phyloP scores from a whole-genome alignment of 2,888 invertebrate species.

The Taphrorychus bicolor region DNA sequence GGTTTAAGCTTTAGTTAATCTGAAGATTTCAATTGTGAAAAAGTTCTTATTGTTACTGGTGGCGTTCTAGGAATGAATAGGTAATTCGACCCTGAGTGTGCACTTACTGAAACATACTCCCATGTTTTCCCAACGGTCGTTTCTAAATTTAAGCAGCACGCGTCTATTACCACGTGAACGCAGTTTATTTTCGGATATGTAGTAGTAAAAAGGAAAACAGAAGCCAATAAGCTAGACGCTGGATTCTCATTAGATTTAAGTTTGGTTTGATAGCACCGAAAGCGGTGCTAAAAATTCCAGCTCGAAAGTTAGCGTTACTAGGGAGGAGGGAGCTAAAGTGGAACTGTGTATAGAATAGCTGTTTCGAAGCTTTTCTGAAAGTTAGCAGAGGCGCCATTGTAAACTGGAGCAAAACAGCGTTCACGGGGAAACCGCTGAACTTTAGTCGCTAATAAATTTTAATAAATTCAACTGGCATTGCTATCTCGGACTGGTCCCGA shows the following conservation, averaged over 20 bases:
- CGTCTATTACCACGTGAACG: constrained; percentile 20
- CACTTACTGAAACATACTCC: not conserved
- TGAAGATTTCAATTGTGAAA: not conserved
- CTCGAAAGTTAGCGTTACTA: not conserved
- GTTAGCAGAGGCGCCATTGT: not conserved
- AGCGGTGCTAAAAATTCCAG: not conserved
- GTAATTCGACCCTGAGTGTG: not conserved
- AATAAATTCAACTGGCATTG: constrained; percentile 26
- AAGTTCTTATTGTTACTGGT: not conserved
- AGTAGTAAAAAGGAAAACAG: constrained; percentile 13
- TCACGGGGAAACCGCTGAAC: not conserved
- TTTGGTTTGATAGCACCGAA: not conserved
- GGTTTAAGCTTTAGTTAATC: too few species aligned
- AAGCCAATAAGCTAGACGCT: constrained; percentile 7
- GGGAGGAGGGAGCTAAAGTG: not conserved
- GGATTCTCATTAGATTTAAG: not conserved
- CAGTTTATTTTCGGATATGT: constrained; percentile 15
- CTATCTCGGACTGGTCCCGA: constrained; percentile 13
- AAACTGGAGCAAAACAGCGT: not conserved
- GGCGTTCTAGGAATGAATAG: not conserved
- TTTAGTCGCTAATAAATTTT: constrained; percentile 23
- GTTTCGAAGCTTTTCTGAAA: not conserved
- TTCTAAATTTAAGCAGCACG: constrained; percentile 25
- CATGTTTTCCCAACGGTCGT: constrained; percentile 10
- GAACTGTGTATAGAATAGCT: too few species aligned